These are phyloP conservation scores for Amblyornis subalaris DNA, from an alignment of 2,113 vertebrate species.

Conservation along the genomic window DNA sequence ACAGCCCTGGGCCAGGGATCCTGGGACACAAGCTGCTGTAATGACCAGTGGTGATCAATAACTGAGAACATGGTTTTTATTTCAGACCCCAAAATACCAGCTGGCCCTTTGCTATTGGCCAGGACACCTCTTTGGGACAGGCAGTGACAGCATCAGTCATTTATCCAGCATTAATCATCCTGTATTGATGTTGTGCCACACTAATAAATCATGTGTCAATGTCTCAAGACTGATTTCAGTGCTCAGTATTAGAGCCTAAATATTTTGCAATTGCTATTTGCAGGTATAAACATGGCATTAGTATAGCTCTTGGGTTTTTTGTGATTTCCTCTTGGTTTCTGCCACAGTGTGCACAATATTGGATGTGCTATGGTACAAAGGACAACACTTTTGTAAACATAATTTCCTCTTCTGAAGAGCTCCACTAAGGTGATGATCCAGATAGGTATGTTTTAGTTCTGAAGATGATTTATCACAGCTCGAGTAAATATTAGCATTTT, in stretches of 20 bases:
- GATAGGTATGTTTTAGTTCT: not conserved
- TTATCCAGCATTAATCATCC: not conserved
- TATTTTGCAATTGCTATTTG: not conserved
- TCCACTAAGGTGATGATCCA: not conserved
- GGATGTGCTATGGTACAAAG: not conserved
- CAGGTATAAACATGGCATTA: not conserved
- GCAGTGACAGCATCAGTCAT: not conserved
- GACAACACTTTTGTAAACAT: not conserved
- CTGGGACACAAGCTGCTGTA: not conserved
- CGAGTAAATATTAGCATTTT: not conserved
- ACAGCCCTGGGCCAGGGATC: not conserved
- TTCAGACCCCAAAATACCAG: not conserved
- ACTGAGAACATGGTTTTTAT: not conserved
- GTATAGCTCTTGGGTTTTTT: rapidly evolving
- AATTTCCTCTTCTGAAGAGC: not conserved
- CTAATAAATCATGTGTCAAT: not conserved
- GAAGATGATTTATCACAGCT: not conserved
- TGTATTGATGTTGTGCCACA: not conserved
- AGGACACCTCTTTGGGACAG: not conserved
- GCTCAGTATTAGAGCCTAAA: not conserved
- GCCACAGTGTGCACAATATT: not conserved
- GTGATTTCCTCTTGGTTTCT: not conserved
- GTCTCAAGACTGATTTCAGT: not conserved
- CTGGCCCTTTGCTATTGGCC: not conserved
- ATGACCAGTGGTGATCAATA: not conserved